Conservation (phyloP, 2,797 vertebrate genomes). For the Acanthis flammea region DNA sequence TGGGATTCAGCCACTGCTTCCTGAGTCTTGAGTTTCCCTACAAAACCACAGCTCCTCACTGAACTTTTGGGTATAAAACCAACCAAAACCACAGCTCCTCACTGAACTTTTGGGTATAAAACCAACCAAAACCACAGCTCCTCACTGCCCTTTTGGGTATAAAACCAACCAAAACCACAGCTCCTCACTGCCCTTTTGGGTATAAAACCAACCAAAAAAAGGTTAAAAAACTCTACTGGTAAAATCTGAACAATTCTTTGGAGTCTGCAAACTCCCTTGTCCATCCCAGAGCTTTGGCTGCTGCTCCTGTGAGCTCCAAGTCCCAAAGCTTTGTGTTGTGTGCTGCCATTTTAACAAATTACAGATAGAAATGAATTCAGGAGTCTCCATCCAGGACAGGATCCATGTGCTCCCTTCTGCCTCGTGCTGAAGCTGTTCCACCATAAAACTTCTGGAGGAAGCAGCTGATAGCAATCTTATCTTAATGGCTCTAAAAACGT, state of each 20-base stretch:
- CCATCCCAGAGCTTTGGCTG: not conserved
- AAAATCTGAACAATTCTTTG: not conserved
- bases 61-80: not conserved
- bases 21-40: not conserved
- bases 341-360: not conserved
- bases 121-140: too few species aligned
- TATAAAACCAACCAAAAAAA: not conserved
- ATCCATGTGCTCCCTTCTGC: not conserved
- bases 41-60: rapidly evolving
- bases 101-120: too few species aligned
- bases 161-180: too few species aligned
- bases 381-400: not conserved
- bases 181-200: too few species aligned
- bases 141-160: too few species aligned
- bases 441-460: not conserved
- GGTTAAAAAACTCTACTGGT: not conserved
- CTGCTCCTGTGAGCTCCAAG: not conserved
- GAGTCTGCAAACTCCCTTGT: not conserved
- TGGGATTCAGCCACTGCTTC: not conserved
- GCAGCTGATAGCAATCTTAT: not conserved
- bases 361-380: not conserved
- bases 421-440: not conserved
- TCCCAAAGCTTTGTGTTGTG: not conserved
- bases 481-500: not conserved
- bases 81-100: not conserved